Evolutionary conservation across 2,888 invertebrate species (phyloP), one percentile per base, ranked within the genome.

Genomic region (Serripes groenlandicus): DNA sequence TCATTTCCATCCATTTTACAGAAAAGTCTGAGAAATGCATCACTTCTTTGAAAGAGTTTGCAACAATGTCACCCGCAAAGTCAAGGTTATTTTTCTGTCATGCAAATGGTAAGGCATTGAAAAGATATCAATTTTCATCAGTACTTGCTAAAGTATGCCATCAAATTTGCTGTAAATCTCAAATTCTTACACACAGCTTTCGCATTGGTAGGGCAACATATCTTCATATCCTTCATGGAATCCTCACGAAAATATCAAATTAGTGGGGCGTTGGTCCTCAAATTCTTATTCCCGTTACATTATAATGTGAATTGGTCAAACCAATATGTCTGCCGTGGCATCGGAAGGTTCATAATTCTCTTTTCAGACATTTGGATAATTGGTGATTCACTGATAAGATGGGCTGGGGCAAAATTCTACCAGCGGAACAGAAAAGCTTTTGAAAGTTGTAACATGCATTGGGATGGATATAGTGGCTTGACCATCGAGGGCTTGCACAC

Each of bases 181-280:
- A 26, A 42, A 26, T 30, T 28, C 18, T 42, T 2, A n/a, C 73
- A 11, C 76, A 77, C 26, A 81, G 73, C 60, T 81, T 81, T 35
- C 56, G 73, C 9, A 77, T 81, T 77, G 81, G 76, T 35, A 30
- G 73, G 52, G 76, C 81, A 11, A 77, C 60, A 9, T 71, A 73
- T 9, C 62, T 73, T 21, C 74, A 77, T n/a, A n/a, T n/a, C 26
- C 3, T 42, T 7, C 52, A 74, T 15, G 74, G 77, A 15, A 21
- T 49, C 7, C 64, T 21, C 70, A 81, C 23, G 60, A 73, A 2
- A 42, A n/a, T 11, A 81, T 81, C 9, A 76, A 72, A 34, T 62
- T n/a, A 34, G 71, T 78, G 82, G 82, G 78, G 9, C 69, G 74
- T 0, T 82, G 81, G 82, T 28, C 70, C 0, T 82, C 75, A 5